phyloP scores from a whole-genome alignment of 2,113 vertebrate species.

The Pseudopipra pipra region DNA sequence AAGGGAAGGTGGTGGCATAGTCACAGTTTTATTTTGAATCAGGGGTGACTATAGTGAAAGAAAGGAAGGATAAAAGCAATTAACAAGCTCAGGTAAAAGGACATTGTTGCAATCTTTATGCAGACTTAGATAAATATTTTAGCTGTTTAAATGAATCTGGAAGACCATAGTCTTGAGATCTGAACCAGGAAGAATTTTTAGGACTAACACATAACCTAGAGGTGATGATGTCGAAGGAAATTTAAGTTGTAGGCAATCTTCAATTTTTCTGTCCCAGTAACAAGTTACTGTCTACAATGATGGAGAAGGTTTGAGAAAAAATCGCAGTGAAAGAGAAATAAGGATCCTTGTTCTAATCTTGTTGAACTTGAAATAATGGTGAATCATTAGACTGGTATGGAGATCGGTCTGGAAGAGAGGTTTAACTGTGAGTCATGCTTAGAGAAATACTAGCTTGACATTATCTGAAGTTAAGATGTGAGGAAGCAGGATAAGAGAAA shows the following conservation, averaged over 20 bases:
- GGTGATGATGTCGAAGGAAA: background rate
- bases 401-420: background rate
- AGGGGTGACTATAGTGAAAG: background rate
- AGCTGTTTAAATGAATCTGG: background rate
- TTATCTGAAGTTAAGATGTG: background rate
- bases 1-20: background rate
- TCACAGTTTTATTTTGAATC: background rate
- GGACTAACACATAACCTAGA: background rate
- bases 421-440: background rate
- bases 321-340: background rate
- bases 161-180: background rate
- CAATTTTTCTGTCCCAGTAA: background rate
- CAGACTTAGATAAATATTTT: background rate
- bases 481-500: accelerated
- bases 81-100: background rate
- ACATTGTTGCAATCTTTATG: background rate
- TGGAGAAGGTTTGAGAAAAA: background rate
- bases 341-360: background rate
- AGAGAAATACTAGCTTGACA: background rate
- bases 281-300: background rate
- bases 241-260: background rate
- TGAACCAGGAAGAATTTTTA: background rate
- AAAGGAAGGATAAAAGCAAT: background rate
- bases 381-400: background rate
- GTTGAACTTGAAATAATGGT: background rate